Base-by-base conservation (phyloP, 2,888 invertebrate species). In the Tubulanus polymorphus region DNA sequence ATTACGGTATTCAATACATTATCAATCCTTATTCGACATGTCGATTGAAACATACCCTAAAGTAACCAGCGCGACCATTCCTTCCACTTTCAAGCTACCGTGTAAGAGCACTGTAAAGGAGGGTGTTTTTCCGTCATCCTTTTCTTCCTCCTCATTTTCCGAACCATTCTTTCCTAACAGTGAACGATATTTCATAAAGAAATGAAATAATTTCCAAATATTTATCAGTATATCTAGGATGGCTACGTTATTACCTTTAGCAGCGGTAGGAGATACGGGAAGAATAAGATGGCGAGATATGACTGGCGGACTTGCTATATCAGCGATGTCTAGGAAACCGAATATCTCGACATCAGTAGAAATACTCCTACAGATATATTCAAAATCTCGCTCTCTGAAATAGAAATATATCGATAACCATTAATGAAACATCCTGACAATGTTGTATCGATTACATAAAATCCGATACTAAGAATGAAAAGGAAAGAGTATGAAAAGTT, bases 21-120 rank as follows among this genome's bases (percentile, higher is more conserved):
- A n/a, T n/a, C n/a, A n/a, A n/a, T n/a, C n/a, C n/a, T n/a, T n/a
- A n/a, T n/a, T n/a, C n/a, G n/a, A n/a, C n/a, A n/a, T n/a, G n/a
- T n/a, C n/a, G n/a, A n/a, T n/a, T n/a, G n/a, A n/a, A n/a, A n/a
- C n/a, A n/a, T 60, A 78, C 56, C 88, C 89, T 0, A 95, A 81
- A 54, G 87, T 83, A 46, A 93, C 92, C 30, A 96, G 78, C 0
- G 93, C 95, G 0, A 92, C 88, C 88, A 93, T 90, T 66, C 89
- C 88, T 81, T 94, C 94, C 41, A 91, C 87, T 83, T 93, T 93
- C 2, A 94, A 81, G 37, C 93, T 92, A 2, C 93, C 95, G 74
- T 96, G 95, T 1, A 96, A 83, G 15, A 96, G 80, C 3, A 95
- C 94, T 75, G 94, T 94, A 73, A 95, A 91, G 1, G 92, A 92